These are phyloP conservation scores for Hyphantria cunea DNA, from an alignment of 1,140 invertebrate species.

Conservation along the genomic window DNA sequence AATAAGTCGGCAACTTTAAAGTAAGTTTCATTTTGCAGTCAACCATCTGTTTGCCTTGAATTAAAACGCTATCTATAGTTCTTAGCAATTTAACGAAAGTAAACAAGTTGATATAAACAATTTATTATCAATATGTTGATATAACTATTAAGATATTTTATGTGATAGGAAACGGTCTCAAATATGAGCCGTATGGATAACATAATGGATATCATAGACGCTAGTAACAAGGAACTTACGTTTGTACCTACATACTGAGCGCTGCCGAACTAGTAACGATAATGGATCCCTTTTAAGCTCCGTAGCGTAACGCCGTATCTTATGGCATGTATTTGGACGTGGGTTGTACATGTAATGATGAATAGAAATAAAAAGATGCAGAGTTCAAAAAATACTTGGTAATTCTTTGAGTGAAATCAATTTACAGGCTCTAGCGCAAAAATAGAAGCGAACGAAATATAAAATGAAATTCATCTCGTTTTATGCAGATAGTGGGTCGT, in stretches of 20 bases:
- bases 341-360: too few species aligned
- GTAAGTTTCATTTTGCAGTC: slow-evolving; percentile 36
- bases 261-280: slow-evolving; percentile 19
- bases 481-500: slow-evolving; percentile 54
- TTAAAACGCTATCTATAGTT: not conserved
- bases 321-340: slow-evolving; percentile 6
- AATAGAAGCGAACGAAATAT: slow-evolving; percentile 49
- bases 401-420: slow-evolving; percentile 34
- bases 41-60: slow-evolving; percentile 6
- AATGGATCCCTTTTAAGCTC: slow-evolving; percentile 11
- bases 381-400: slow-evolving; percentile 18
- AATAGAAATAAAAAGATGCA: too few species aligned
- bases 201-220: slow-evolving; percentile 19
- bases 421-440: slow-evolving; percentile 34
- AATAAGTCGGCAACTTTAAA: slow-evolving; percentile 61
- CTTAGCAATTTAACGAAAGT: too few species aligned
- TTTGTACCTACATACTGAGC: not conserved
- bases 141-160: slow-evolving; percentile 21
- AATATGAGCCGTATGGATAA: not conserved
- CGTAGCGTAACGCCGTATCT: slow-evolving; percentile 10
- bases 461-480: slow-evolving; percentile 56
- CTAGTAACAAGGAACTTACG: slow-evolving; percentile 9
- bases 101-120: slow-evolving; percentile 16
- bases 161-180: slow-evolving; percentile 19
- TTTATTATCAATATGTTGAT: slow-evolving; percentile 5